Evolutionary conservation across 2,888 invertebrate species (phyloP).

Genomic region (Cancer borealis): DNA sequence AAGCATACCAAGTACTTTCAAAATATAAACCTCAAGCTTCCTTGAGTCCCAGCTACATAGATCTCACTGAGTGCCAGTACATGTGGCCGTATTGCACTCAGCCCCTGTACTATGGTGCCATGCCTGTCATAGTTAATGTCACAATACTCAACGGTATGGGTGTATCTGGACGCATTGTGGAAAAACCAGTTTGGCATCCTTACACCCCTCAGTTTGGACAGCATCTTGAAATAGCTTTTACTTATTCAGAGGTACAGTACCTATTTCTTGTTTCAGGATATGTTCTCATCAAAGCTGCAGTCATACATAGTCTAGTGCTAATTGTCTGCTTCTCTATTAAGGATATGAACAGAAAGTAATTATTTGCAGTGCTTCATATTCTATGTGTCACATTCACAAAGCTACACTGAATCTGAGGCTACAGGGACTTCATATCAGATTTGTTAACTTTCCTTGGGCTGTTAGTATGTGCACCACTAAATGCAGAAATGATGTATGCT

Average conservation of each 20-base stretch:
- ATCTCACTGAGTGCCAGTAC: constrained; percentile 96
- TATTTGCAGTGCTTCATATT: not conserved
- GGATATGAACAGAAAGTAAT: not conserved
- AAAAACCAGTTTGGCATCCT: constrained; percentile 91
- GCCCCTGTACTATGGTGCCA: constrained; percentile 91
- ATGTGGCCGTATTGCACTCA: constrained; percentile 99
- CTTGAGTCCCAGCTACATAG: constrained; percentile 88
- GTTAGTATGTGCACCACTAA: no score
- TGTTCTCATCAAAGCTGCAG: not conserved
- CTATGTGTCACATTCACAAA: not conserved
- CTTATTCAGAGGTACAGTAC: constrained; percentile 69
- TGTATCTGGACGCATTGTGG: constrained; percentile 89
- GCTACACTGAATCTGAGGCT: not conserved
- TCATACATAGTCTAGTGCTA: no score
- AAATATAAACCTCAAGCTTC: constrained; percentile 86
- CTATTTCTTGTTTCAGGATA: not conserved
- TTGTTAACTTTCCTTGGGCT: not conserved
- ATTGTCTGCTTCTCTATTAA: no score
- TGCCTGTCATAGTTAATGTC: constrained; percentile 94
- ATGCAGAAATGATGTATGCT: no score
- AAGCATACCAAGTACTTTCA: constrained; percentile 87
- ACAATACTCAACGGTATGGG: constrained; percentile 95
- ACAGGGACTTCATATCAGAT: not conserved
- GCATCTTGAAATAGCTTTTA: constrained; percentile 84
- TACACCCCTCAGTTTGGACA: constrained; percentile 90